A percentile compares a stretch with the other conserved stretches of the same genome.
Conservation (phyloP, 2,888 invertebrate genomes). For the Suillia variegata region DNA sequence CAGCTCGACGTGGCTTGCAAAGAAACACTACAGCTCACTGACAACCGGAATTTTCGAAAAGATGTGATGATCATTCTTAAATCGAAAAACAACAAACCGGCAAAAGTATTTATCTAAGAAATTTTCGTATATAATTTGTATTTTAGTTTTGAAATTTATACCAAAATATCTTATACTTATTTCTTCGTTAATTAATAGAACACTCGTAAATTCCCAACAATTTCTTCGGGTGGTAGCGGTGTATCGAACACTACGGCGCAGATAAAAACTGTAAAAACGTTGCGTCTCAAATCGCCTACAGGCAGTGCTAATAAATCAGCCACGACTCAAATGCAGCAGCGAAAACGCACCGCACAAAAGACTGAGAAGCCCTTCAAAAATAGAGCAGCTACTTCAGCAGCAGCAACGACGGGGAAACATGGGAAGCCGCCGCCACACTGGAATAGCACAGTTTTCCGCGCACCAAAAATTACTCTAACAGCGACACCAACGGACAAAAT, state of each 20-base stretch:
- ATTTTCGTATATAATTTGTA: too few relatives aligned
- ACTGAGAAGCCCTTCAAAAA: slow-evolving; percentile 5
- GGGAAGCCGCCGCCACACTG: slow-evolving; percentile 11
- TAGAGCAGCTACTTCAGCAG: too few relatives aligned
- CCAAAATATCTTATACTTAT: background rate
- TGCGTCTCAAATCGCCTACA: slow-evolving; percentile 58
- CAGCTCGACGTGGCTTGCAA: slow-evolving; percentile 66
- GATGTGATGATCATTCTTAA: slow-evolving; percentile 71
- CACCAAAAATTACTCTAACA: slow-evolving; percentile 8
- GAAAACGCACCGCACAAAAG: slow-evolving; percentile 28
- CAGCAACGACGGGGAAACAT: slow-evolving; percentile 19
- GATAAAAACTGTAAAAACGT: slow-evolving; percentile 36
- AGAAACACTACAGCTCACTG: slow-evolving; percentile 69
- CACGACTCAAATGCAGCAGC: slow-evolving; percentile 45
- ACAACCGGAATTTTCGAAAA: slow-evolving; percentile 69
- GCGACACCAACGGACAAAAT: too few relatives aligned
- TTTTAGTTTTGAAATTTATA: too few relatives aligned
- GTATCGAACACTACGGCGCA: slow-evolving; percentile 25
- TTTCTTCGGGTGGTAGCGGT: slow-evolving; percentile 33
- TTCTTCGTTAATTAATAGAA: slow-evolving; percentile 33
- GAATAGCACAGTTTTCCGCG: slow-evolving; percentile 3
- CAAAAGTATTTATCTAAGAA: slow-evolving; percentile 39
- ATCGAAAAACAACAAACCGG: slow-evolving; percentile 59
- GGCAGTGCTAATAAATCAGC: too few relatives aligned
- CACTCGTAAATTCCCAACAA: slow-evolving; percentile 54